Conservation (phyloP, 2,113 vertebrate genomes). For the Vulpes ferrilata region DNA sequence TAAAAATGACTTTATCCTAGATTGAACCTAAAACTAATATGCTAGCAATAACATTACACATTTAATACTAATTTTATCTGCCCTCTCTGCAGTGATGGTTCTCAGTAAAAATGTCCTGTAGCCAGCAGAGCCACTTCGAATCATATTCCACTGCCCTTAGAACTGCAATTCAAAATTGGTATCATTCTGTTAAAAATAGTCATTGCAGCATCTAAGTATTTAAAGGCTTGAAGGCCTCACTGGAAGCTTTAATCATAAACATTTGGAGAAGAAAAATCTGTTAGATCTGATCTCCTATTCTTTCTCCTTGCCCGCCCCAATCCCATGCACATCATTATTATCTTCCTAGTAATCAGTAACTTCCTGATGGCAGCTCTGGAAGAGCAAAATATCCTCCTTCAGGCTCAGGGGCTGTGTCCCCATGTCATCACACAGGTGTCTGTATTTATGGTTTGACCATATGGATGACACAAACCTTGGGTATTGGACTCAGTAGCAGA, state of each 20-base stretch:
- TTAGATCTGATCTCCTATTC: not conserved
- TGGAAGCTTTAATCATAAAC: slow-evolving; percentile 41
- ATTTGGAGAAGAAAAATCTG: slow-evolving; percentile 34
- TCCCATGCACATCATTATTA: not conserved
- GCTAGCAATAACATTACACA: slow-evolving; percentile 55
- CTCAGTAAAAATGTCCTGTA: not conserved
- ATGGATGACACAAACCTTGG: not conserved
- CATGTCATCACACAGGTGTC: not conserved
- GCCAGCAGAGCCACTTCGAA: slow-evolving; percentile 29
- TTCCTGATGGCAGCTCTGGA: not conserved
- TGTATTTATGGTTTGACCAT: not conserved
- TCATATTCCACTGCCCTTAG: not conserved
- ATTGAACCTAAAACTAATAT: slow-evolving; percentile 3
- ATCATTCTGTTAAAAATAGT: slow-evolving; percentile 60
- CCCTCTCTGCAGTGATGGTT: not conserved
- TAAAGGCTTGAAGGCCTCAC: slow-evolving; percentile 39
- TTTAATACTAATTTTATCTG: slow-evolving; percentile 42
- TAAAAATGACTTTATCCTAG: slow-evolving; percentile 53
- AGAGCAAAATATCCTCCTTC: not conserved
- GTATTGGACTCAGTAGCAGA: not conserved
- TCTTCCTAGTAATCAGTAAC: not conserved
- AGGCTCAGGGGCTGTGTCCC: not conserved
- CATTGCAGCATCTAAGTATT: slow-evolving; percentile 34
- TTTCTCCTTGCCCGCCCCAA: not conserved
- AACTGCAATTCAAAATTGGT: slow-evolving; percentile 43